phyloP scores from a whole-genome alignment of 1,140 invertebrate species.

The Diorhabda sublineata region DNA sequence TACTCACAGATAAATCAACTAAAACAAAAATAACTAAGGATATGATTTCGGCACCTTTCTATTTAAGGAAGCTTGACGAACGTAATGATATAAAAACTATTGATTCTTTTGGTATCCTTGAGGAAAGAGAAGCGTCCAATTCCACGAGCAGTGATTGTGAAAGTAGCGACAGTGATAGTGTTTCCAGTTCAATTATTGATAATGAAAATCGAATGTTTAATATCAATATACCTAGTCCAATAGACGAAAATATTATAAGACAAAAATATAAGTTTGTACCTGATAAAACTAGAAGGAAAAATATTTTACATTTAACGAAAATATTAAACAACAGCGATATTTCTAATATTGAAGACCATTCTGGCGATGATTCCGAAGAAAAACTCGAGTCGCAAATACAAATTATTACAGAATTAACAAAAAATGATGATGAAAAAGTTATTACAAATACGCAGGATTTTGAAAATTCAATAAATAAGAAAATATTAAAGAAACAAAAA shows the following conservation, averaged over 20 bases:
- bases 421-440: too few relatives aligned
- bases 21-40: slow-evolving; percentile 1
- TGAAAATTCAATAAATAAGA: too few relatives aligned
- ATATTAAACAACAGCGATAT: too few relatives aligned
- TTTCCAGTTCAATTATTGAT: background rate
- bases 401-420: too few relatives aligned
- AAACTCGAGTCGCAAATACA: too few relatives aligned
- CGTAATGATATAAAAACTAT: background rate
- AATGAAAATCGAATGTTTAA: background rate
- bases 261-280: too few relatives aligned
- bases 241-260: background rate
- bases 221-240: background rate
- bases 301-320: too few relatives aligned
- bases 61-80: slow-evolving; percentile 2
- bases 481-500: background rate
- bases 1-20: background rate
- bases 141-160: background rate
- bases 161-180: background rate
- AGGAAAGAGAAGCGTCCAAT: background rate
- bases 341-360: too few relatives aligned
- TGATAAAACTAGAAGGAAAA: too few relatives aligned
- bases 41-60: slow-evolving; percentile 10
- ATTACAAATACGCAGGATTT: too few relatives aligned
- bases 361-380: too few relatives aligned
- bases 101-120: background rate